A percentile compares a stretch with the other conserved stretches of the same genome.
phyloP scores from a whole-genome alignment of 2,888 invertebrate species.

The Megamerina dolium region DNA sequence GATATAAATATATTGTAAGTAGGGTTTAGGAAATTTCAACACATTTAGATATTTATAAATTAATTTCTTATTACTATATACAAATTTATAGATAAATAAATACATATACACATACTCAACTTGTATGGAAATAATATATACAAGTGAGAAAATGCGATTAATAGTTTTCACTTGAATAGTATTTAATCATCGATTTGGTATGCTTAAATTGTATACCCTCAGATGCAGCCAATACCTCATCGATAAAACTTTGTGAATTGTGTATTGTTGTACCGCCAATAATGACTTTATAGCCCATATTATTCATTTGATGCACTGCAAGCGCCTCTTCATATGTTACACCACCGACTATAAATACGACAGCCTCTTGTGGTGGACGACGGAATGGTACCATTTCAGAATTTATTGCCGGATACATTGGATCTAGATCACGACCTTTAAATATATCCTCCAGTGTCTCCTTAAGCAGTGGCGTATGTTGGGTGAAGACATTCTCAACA shows the following conservation, averaged over 20 bases:
- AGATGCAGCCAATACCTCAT: slow-evolving; percentile 66
- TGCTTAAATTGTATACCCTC: slow-evolving; percentile 61
- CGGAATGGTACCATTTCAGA: slow-evolving; percentile 54
- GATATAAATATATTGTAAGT: no score
- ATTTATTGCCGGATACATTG: slow-evolving; percentile 77
- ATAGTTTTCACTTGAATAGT: slow-evolving; percentile 54
- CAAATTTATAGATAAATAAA: no score
- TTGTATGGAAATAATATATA: no score
- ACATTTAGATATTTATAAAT: no score
- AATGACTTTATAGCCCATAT: slow-evolving; percentile 65
- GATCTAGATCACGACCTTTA: slow-evolving; percentile 83
- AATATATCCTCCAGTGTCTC: slow-evolving; percentile 85
- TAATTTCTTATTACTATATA: no score
- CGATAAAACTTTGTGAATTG: slow-evolving; percentile 75
- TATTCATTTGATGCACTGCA: slow-evolving; percentile 76
- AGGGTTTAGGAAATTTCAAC: no score
- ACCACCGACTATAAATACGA: slow-evolving; percentile 95
- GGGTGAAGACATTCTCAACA: slow-evolving; percentile 98
- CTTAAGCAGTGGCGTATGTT: slow-evolving; percentile 88
- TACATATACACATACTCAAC: no score
- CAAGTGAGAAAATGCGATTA: slow-evolving; percentile 25
- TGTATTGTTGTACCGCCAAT: slow-evolving; percentile 90
- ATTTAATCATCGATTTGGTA: slow-evolving; percentile 66
- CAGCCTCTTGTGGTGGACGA: slow-evolving; percentile 81
- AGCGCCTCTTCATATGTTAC: slow-evolving; percentile 93